These are phyloP conservation scores for Tribolium castaneum DNA, from an alignment of 1,140 invertebrate species.

Conservation along the genomic window DNA sequence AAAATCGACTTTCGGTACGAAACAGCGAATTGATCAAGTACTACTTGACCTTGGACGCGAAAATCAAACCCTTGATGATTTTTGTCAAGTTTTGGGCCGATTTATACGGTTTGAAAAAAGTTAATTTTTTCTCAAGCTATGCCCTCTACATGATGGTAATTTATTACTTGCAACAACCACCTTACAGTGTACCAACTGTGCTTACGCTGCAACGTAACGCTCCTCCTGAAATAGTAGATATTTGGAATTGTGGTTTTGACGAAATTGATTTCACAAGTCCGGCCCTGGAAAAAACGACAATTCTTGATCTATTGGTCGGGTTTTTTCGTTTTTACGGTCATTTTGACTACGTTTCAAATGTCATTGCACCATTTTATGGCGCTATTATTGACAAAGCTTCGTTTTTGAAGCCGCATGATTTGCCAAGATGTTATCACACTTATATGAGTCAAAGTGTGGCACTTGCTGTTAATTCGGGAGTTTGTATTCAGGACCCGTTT, in stretches of 20 bases:
- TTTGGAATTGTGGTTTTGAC: slow-evolving; percentile 68
- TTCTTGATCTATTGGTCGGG: slow-evolving; percentile 66
- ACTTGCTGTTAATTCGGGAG: slow-evolving; percentile 60
- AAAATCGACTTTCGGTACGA: slow-evolving; percentile 71
- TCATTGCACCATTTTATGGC: slow-evolving; percentile 70
- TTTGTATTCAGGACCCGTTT: slow-evolving; percentile 75
- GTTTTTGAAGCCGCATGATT: slow-evolving; percentile 62
- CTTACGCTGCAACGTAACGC: slow-evolving; percentile 59
- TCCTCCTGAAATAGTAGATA: slow-evolving; percentile 57
- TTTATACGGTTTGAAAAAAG: slow-evolving; percentile 67
- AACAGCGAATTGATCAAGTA: slow-evolving; percentile 73
- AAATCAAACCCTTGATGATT: slow-evolving; percentile 71
- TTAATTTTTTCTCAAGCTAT: slow-evolving; percentile 70
- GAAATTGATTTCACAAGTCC: slow-evolving; percentile 41
- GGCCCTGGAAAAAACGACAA: slow-evolving; percentile 26
- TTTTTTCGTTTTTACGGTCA: slow-evolving; percentile 71
- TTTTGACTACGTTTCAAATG: slow-evolving; percentile 66
- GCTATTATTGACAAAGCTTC: slow-evolving; percentile 59
- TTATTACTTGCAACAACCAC: slow-evolving; percentile 73
- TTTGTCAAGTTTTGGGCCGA: slow-evolving; percentile 77
- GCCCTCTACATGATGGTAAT: slow-evolving; percentile 71
- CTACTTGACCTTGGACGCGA: slow-evolving; percentile 68
- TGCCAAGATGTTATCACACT: slow-evolving; percentile 66
- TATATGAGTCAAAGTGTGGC: slow-evolving; percentile 58
- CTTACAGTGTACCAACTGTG: slow-evolving; percentile 64